Base-by-base conservation (phyloP, 2,797 vertebrate genomes). In the Spondyliosoma cantharus region DNA sequence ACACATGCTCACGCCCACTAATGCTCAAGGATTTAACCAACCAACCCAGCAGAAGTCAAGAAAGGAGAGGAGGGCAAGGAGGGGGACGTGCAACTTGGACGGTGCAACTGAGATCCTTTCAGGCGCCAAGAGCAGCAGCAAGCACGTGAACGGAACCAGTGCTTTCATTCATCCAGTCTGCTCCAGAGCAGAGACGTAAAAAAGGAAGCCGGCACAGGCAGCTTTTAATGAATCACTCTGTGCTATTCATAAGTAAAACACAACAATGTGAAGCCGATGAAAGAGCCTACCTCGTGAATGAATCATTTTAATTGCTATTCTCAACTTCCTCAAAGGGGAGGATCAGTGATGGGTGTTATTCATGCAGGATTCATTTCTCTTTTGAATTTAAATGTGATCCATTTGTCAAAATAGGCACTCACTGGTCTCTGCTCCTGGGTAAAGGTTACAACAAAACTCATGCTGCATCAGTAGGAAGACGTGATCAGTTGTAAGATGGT, bases 1-100 rank as follows among this genome's bases (percentile, higher is more conserved):
- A 62, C 80, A 76, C 78, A 88, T 57, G 77, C 88, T 81, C 87
- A 92, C 92, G 86, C 91, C 88, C 89, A 91, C 92, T 80, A 75
- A 78, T 42, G 85, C 82, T 89, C 71, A 32, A 71, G n/a, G 71
- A 80, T 88, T 89, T 70, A 78, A 81, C 82, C 86, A 82, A 76
- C 81, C 87, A 85, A 82, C 82, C 89, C 62, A 66, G 82, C 42
- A 79, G 74, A 81, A 82, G 84, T 61, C 17, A 20, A 71, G 76
- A 74, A 77, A 72, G 57, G 76, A 76, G 79, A 84, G 86, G 86
- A 79, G 81, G 84, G 88, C 49, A 54, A 65, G 50, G 65, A 78
- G 71, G 89, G 80, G 76, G 73, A 81, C 43, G 62, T 53, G 80
- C 71, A 83, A 61, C 68, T 83, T 75, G 83, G 76, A 69, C 64